Percentiles rank a stretch among this genome's conserved stretches.
phyloP scores from a whole-genome alignment of 2,888 invertebrate species.

The Brachynemurus nebulosus region DNA sequence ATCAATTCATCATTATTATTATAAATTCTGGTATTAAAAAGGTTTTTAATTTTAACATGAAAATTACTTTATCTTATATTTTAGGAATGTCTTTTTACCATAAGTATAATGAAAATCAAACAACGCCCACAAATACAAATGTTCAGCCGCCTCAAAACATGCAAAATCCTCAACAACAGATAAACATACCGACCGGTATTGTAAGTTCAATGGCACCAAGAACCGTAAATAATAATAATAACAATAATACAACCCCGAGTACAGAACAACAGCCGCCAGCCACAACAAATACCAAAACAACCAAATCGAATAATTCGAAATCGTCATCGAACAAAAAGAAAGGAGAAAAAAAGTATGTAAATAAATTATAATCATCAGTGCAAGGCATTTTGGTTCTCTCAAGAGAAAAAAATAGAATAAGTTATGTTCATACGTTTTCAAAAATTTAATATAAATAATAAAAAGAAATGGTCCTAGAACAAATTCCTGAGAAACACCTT shows the following conservation, averaged over 20 bases:
- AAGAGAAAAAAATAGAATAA: no score
- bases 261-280: background rate
- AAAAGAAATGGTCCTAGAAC: no score
- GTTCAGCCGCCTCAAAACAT: conserved; percentile 1
- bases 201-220: conserved; percentile 6
- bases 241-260: background rate
- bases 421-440: no score
- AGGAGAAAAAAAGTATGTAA: conserved; percentile 10
- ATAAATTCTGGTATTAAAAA: no score
- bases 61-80: no score
- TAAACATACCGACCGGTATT: conserved; percentile 10
- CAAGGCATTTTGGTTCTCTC: no score
- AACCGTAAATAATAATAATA: background rate
- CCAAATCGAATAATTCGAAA: conserved; percentile 6
- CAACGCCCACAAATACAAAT: conserved; percentile 2
- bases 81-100: conserved; percentile 32
- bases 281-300: background rate
- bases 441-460: no score
- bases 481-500: no score
- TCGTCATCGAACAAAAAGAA: conserved; percentile 8
- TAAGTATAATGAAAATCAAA: conserved; percentile 26
- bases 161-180: conserved; percentile 9
- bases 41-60: no score
- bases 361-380: no score
- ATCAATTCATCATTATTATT: no score